Percentiles rank a stretch among this genome's conserved stretches.
phyloP scores from a whole-genome alignment of 1,140 invertebrate genomes.

The Ylistrum balloti region DNA sequence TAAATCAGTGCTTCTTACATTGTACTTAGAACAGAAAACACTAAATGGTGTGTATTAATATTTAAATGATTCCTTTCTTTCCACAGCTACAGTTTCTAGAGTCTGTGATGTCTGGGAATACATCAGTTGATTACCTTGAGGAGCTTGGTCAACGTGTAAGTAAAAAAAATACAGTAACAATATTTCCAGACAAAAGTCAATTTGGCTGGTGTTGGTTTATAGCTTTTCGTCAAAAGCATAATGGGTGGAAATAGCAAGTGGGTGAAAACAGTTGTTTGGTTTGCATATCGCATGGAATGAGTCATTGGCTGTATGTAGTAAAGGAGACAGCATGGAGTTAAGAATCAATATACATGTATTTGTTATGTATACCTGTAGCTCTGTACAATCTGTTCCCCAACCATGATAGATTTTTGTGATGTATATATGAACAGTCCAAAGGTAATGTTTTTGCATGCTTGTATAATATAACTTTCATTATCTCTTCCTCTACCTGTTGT shows the following conservation, averaged over 20 bases:
- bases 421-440: not conserved
- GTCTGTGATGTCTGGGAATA: conserved; percentile 58
- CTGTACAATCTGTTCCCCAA: not conserved
- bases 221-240: not conserved
- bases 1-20: too few species aligned
- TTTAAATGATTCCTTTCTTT: not conserved
- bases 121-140: conserved; percentile 57
- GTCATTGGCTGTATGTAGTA: not conserved
- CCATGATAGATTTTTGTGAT: not conserved
- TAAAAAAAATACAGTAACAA: not conserved
- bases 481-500: not conserved
- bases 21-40: too few species aligned
- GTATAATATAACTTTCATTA: not conserved
- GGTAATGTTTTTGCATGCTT: not conserved
- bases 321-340: not conserved
- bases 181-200: not conserved
- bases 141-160: conserved; percentile 55
- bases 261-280: not conserved
- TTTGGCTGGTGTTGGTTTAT: not conserved
- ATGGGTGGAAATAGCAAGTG: not conserved
- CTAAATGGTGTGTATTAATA: too few species aligned
- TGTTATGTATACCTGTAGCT: not conserved
- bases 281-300: not conserved
- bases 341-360: too few species aligned
- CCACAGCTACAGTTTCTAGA: conserved; percentile 56